Percentiles rank a stretch among this genome's conserved stretches.
Evolutionary conservation across 2,797 vertebrate genomes (phyloP).

Genomic region (Otus scops): DNA sequence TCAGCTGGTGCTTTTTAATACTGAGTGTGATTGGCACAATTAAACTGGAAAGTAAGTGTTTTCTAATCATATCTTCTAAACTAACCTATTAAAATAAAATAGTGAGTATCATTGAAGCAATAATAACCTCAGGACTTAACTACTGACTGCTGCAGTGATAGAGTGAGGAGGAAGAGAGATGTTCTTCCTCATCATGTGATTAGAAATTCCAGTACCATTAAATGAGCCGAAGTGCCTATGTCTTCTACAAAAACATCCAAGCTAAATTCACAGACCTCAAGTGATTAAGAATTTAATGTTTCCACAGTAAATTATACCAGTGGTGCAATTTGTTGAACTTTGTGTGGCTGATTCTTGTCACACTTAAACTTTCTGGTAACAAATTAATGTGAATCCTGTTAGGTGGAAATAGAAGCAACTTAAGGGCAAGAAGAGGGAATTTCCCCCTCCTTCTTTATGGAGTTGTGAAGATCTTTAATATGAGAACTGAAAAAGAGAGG

Average conservation of each 20-base stretch:
- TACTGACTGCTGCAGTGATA: background rate
- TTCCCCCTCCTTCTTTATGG: background rate
- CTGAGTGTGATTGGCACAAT: background rate
- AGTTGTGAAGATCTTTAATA: background rate
- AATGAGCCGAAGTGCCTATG: background rate
- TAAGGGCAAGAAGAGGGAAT: background rate
- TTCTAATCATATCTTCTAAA: background rate
- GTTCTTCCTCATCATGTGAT: background rate
- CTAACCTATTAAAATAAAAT: background rate
- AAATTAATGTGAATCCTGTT: background rate
- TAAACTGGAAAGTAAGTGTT: background rate
- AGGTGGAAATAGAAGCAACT: background rate
- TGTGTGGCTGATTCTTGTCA: background rate
- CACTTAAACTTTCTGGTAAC: background rate
- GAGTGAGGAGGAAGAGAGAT: background rate
- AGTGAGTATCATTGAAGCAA: background rate
- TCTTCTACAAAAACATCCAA: background rate
- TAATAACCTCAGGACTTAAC: background rate
- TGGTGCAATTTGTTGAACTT: background rate
- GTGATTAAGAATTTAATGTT: background rate
- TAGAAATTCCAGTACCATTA: background rate
- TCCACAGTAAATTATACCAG: background rate
- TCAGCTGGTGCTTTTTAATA: background rate
- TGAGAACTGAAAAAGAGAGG: background rate
- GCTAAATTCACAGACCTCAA: background rate